phyloP scores from a whole-genome alignment of 1,140 invertebrate genomes.

The Choristoneura fumiferana region DNA sequence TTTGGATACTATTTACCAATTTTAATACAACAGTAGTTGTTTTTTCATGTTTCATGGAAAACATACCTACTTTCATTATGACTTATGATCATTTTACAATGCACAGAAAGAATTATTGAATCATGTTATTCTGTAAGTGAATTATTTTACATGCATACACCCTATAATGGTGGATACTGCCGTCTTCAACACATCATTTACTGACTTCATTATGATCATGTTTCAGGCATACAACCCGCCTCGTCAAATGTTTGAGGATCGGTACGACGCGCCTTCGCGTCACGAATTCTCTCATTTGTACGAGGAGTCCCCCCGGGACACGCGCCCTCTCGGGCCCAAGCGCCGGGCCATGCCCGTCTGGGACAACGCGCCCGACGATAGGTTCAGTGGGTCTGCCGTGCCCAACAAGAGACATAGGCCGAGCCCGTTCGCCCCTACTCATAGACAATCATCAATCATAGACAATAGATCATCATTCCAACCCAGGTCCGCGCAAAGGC shows the following conservation, averaged over 20 bases:
- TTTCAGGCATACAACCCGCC: slow-evolving; percentile 15
- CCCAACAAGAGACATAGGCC: neutral
- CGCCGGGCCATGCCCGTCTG: neutral
- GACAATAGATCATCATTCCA: neutral
- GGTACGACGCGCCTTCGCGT: neutral
- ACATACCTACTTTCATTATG: too few species aligned
- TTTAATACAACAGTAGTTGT: too few species aligned
- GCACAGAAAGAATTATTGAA: too few species aligned
- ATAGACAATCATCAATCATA: too few species aligned
- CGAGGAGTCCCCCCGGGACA: neutral
- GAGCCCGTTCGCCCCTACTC: neutral
- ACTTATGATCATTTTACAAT: too few species aligned
- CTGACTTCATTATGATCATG: neutral
- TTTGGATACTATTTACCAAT: too few species aligned
- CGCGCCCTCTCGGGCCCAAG: neutral
- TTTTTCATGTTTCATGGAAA: too few species aligned
- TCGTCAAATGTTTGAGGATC: neutral
- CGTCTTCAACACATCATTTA: too few species aligned
- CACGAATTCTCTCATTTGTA: neutral
- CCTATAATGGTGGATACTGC: too few species aligned
- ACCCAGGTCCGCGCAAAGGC: neutral
- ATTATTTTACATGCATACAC: too few species aligned
- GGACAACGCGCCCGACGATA: neutral
- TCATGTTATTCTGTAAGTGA: too few species aligned
- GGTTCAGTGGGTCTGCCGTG: neutral